Conservation (phyloP, 2,113 vertebrate genomes). For the Chaetodon trifascialis region DNA sequence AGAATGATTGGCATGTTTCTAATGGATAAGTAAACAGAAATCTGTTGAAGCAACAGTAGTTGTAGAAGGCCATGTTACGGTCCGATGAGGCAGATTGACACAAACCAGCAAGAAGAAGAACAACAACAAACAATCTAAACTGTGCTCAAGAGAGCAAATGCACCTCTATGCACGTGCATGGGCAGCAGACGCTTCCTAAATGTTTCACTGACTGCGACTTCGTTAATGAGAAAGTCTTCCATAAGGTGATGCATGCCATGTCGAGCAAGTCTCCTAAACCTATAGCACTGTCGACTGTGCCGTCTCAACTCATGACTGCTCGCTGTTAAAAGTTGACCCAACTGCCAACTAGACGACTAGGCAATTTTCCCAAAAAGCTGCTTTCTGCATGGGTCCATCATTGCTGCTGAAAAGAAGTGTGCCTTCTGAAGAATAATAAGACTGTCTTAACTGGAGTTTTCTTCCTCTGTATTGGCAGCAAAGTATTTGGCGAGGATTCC, state of each 20-base stretch:
- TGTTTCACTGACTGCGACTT: constrained; percentile 13
- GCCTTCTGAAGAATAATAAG: constrained; percentile 33
- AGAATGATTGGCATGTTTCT: neutral
- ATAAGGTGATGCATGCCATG: constrained; percentile 21
- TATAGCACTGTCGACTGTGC: constrained; percentile 50
- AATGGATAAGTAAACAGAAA: constrained; percentile 10
- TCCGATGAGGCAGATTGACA: constrained; percentile 20
- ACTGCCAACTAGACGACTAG: constrained; percentile 31
- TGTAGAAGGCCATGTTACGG: neutral
- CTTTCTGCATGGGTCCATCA: constrained; percentile 27
- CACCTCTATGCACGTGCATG: constrained; percentile 14
- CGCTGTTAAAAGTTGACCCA: constrained; percentile 57
- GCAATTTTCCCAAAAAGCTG: constrained; percentile 2
- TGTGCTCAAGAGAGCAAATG: constrained; percentile 12
- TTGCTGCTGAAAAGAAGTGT: constrained; percentile 24
- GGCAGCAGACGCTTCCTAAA: constrained; percentile 36
- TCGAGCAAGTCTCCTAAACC: constrained; percentile 51
- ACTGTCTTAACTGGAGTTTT: no score
- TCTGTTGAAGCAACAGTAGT: constrained; percentile 14
- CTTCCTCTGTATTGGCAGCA: constrained; percentile 62
- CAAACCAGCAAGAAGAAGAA: constrained; percentile 34
- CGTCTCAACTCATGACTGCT: constrained; percentile 46
- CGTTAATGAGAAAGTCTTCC: constrained; percentile 33
- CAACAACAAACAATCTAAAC: neutral
- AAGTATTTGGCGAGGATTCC: constrained; percentile 69